Percentiles rank a stretch among this genome's conserved stretches.
Evolutionary conservation across 1,140 invertebrate genomes (phyloP).

Genomic region (Nomia melanderi): DNA sequence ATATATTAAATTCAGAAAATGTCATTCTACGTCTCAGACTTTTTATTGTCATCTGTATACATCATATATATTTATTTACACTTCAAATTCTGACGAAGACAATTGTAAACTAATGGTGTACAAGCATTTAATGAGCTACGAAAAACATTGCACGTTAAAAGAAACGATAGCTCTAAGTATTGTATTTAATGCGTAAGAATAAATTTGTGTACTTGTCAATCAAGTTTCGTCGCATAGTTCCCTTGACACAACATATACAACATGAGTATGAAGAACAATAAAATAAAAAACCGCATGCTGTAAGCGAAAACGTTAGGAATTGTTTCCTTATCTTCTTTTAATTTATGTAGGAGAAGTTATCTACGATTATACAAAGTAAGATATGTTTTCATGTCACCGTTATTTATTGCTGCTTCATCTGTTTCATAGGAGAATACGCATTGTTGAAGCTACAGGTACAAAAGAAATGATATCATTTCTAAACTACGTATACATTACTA

Average conservation of each 20-base stretch:
- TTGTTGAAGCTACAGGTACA: not conserved
- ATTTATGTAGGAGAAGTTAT: not conserved
- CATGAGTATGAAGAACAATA: no score
- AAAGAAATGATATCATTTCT: conserved; percentile 22
- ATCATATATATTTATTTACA: conserved; percentile 18
- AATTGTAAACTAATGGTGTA: conserved; percentile 4
- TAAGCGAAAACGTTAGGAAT: no score
- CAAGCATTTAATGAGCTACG: conserved; percentile 7
- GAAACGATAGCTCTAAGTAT: conserved; percentile 13
- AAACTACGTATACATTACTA: conserved; percentile 19
- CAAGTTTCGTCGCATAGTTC: not conserved
- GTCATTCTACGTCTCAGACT: not conserved
- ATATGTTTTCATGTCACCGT: not conserved
- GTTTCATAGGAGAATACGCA: not conserved
- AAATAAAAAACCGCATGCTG: no score
- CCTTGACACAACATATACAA: no score
- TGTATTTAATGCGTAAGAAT: conserved; percentile 38
- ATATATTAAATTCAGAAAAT: not conserved
- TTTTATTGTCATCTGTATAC: not conserved
- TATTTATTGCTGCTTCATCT: not conserved
- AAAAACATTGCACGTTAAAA: not conserved
- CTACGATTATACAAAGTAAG: not conserved
- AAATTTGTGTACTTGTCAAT: conserved; percentile 33
- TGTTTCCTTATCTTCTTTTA: not conserved
- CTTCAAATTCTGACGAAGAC: not conserved